phyloP scores from a whole-genome alignment of 2,888 invertebrate species.

The Cheilosia variabilis region DNA sequence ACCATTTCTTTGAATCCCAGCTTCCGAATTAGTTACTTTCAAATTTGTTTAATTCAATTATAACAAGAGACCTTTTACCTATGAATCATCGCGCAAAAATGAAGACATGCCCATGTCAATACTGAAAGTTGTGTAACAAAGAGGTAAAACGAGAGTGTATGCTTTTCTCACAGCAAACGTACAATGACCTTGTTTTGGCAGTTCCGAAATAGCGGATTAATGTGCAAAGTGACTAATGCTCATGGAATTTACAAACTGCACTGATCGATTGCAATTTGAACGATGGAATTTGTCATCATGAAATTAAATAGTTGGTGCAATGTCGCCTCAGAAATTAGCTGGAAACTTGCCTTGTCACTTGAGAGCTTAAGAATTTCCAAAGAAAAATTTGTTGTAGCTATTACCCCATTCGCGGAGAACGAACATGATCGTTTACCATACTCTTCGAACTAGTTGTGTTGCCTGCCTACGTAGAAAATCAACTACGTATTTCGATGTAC shows the following conservation, averaged over 20 bases:
- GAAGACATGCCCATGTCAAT: conserved; percentile 20
- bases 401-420: too few species aligned
- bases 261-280: conserved; percentile 25
- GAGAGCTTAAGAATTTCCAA: too few species aligned
- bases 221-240: conserved; percentile 18
- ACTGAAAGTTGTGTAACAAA: conserved; percentile 53
- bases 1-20: conserved; percentile 7
- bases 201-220: conserved; percentile 8
- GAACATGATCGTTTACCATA: too few species aligned
- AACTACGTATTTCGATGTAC: too few species aligned
- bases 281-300: conserved; percentile 36
- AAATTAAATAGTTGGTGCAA: conserved; percentile 8
- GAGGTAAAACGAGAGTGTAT: conserved; percentile 43
- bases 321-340: too few species aligned
- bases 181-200: conserved; percentile 28
- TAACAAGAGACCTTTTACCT: conserved; percentile 6
- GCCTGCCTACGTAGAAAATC: too few species aligned
- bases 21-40: conserved; percentile 26
- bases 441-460: too few species aligned
- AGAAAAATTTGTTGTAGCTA: too few species aligned
- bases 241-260: background rate
- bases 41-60: conserved; percentile 10
- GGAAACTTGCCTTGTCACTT: too few species aligned
- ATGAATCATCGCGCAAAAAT: conserved; percentile 41
- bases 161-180: conserved; percentile 46